Evolutionary conservation across 2,797 vertebrate species (phyloP), one percentile per base, ranked within the genome.

Genomic region (Periophthalmus magnuspinnatus): DNA sequence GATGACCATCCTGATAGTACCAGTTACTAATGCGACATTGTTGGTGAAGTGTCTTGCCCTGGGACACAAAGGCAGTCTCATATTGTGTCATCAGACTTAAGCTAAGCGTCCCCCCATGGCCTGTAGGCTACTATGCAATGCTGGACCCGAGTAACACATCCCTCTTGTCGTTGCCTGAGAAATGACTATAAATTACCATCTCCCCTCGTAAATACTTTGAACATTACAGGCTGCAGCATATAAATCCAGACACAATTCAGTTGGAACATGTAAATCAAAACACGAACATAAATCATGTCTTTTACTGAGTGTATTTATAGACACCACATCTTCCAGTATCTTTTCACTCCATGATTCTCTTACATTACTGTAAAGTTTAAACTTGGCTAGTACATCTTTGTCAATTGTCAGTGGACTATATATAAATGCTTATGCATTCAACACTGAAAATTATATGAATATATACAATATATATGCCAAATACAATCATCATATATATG

Each of bases 301-400:
- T 55, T 60, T 60, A 58, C 56, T 3, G 4, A 17, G 13, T 81
- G 82, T 77, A 36, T 36, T 60, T 22, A 36, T 60, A 19, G 33
- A 60, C 32, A 9, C 16, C 33, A 21, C 58, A 5, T 22, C 13
- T 57, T 28, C 3, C 3, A 28, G 6, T 28, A 8, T 32, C 57
- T 33, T 32, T 58, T 33, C 17, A 58, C 16, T 22, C 11, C 9
- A 2, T 52, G 6, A 52, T 52, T 52, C n/a, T 7, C n/a, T 6
- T 50, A 6, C 7, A 28, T 28, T 28, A 28, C 28, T 28, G 28
- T 28, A 28, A 28, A 28, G 28, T 28, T 52, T 52, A n/a, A 16
- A 10, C 9, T 41, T 11, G 45, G 41, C 11, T 45, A 14, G 14
- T 45, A 13, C 41, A 14, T 45, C 11, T 13, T 45, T 45, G 41